phyloP scores from a whole-genome alignment of 2,888 invertebrate genomes.

The Carcina quercana region DNA sequence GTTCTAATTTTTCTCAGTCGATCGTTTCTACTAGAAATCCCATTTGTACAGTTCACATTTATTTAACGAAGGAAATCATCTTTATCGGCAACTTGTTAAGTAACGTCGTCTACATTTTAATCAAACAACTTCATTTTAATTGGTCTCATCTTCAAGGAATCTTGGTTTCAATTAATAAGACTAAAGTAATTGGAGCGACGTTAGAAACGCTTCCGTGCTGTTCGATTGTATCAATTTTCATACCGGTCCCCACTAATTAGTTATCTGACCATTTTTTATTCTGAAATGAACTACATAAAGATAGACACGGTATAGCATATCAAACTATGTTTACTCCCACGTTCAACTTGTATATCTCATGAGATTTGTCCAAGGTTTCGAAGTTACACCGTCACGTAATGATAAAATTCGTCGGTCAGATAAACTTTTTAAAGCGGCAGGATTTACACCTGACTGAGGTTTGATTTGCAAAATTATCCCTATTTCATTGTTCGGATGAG shows the following conservation, averaged over 20 bases:
- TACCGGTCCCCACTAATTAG: slow-evolving; percentile 28
- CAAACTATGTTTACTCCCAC: neutral
- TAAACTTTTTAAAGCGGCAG: slow-evolving; percentile 29
- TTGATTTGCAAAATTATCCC: slow-evolving; percentile 43
- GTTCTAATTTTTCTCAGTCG: slow-evolving; percentile 18
- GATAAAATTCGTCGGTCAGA: slow-evolving; percentile 32
- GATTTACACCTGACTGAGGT: slow-evolving; percentile 51
- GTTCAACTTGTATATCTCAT: neutral
- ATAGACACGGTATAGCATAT: neutral
- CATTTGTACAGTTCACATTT: slow-evolving; percentile 35
- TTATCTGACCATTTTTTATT: slow-evolving; percentile 17
- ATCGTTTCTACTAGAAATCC: slow-evolving; percentile 28
- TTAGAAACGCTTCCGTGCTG: slow-evolving; percentile 33
- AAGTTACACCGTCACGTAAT: slow-evolving; percentile 9
- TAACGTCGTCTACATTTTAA: slow-evolving; percentile 48
- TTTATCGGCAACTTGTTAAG: slow-evolving; percentile 46
- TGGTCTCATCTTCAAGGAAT: slow-evolving; percentile 38
- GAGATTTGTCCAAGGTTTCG: neutral
- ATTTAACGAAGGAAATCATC: slow-evolving; percentile 42
- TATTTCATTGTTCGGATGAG: slow-evolving; percentile 39
- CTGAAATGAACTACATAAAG: neutral
- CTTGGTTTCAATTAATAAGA: slow-evolving; percentile 54
- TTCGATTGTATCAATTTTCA: slow-evolving; percentile 42
- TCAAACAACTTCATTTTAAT: slow-evolving; percentile 52
- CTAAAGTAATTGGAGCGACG: slow-evolving; percentile 44